A percentile compares a stretch with the other conserved stretches of the same genome.
Conservation (phyloP, 2,888 invertebrate genomes). For the Deilephila porcellus region DNA sequence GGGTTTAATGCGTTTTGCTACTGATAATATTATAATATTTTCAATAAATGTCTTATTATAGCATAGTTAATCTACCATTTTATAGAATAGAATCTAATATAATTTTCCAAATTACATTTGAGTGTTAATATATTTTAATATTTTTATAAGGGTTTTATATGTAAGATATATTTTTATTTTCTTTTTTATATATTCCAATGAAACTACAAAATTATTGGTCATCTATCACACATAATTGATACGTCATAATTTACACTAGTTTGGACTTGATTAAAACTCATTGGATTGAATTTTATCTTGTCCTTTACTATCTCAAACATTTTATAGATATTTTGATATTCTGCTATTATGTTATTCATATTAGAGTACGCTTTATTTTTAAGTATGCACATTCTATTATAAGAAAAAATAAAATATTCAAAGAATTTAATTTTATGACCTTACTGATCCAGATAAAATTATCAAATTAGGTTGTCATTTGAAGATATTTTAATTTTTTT, state of each 20-base stretch:
- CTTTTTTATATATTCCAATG: conserved; percentile 51
- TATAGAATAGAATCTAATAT: conserved; percentile 22
- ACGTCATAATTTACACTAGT: conserved; percentile 49
- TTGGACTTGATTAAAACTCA: conserved; percentile 34
- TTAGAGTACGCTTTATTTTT: not conserved
- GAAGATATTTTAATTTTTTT: not conserved
- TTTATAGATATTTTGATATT: not conserved
- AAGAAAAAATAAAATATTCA: not conserved
- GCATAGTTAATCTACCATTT: conserved; percentile 18
- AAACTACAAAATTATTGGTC: conserved; percentile 69
- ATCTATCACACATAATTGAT: conserved; percentile 79
- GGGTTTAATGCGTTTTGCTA: not conserved
- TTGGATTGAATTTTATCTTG: conserved; percentile 4
- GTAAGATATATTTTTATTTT: conserved; percentile 36
- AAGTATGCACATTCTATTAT: not conserved
- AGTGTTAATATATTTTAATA: conserved; percentile 19
- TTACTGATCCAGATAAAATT: not conserved
- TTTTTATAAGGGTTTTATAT: conserved; percentile 35
- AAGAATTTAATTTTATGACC: not conserved
- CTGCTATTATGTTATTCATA: not conserved
- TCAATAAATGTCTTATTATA: not conserved
- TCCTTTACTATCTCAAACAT: not conserved
- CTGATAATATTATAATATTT: not conserved
- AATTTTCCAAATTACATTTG: conserved; percentile 19
- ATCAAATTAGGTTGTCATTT: conserved; percentile 8